A percentile compares a stretch with the other conserved stretches of the same genome.
These are phyloP conservation scores for Noctua fimbriata DNA, from an alignment of 2,888 invertebrate species.

Conservation along the genomic window DNA sequence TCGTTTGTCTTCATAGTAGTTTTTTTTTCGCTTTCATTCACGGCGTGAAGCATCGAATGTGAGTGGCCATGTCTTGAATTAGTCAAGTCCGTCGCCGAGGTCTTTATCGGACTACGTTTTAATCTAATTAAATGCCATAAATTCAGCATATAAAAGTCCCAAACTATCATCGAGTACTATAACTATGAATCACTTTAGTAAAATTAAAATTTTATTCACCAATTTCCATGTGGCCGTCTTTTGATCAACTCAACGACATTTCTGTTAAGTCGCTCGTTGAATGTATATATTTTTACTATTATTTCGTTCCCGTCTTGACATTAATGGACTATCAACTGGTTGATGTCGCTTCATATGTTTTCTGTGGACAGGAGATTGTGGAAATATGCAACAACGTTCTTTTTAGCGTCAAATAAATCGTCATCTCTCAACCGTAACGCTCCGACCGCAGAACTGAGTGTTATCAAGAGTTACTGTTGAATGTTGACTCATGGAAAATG, in stretches of 20 bases:
- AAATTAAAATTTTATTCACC: conserved; percentile 52
- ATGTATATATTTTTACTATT: conserved; percentile 71
- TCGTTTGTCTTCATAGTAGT: background rate
- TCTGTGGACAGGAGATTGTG: conserved; percentile 58
- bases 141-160: conserved; percentile 38
- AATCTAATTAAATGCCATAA: conserved; percentile 59
- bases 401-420: conserved; percentile 62
- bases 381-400: conserved; percentile 57
- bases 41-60: background rate
- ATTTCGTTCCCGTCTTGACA: conserved; percentile 76
- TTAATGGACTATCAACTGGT: conserved; percentile 79
- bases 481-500: conserved; percentile 45
- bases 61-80: conserved; percentile 16
- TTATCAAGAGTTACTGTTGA: conserved; percentile 19
- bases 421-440: conserved; percentile 30
- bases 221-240: conserved; percentile 41
- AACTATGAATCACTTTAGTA: conserved; percentile 51
- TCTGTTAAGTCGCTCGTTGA: conserved; percentile 66
- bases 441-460: conserved; percentile 9
- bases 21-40: conserved; percentile 27
- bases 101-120: conserved; percentile 49
- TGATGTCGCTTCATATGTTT: conserved; percentile 71
- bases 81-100: conserved; percentile 43
- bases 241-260: conserved; percentile 63
- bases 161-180: conserved; percentile 49